A percentile compares a stretch with the other conserved stretches of the same genome.
phyloP scores from a whole-genome alignment of 2,797 vertebrate species.

The Xenopus petersii region DNA sequence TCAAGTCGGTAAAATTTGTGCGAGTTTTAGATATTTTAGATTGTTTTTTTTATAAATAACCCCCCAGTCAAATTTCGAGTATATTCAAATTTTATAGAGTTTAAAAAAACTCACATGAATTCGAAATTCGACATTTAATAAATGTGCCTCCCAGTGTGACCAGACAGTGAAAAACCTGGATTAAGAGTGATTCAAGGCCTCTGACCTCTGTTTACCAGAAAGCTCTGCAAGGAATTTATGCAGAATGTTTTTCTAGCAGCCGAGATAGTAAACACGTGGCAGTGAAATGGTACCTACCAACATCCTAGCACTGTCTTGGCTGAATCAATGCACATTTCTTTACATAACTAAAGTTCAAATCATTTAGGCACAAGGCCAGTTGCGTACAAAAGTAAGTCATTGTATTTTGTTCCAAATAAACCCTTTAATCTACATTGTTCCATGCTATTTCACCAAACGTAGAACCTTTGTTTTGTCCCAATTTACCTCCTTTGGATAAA shows the following conservation, averaged over 20 bases:
- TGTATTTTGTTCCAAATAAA: neutral
- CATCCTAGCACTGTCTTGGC: neutral
- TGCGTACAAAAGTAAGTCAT: neutral
- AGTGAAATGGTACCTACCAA: too few species aligned
- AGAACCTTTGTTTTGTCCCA: neutral
- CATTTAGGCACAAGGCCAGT: neutral
- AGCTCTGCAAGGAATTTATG: neutral
- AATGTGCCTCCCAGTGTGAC: too few species aligned
- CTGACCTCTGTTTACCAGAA: neutral
- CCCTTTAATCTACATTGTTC: neutral
- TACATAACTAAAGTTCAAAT: neutral
- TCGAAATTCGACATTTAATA: too few species aligned
- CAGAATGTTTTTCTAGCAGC: neutral
- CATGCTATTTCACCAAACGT: neutral
- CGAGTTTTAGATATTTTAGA: too few species aligned
- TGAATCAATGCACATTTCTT: neutral
- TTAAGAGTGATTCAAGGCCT: neutral
- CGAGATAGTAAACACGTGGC: neutral
- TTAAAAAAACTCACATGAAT: too few species aligned
- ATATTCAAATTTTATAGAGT: too few species aligned
- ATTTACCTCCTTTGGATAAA: constrained; percentile 15
- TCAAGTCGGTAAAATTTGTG: too few species aligned
- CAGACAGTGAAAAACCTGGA: too few species aligned
- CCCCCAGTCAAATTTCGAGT: too few species aligned
- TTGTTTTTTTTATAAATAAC: too few species aligned